phyloP scores from a whole-genome alignment of 2,888 invertebrate genomes.

The Mythimna vitellina region DNA sequence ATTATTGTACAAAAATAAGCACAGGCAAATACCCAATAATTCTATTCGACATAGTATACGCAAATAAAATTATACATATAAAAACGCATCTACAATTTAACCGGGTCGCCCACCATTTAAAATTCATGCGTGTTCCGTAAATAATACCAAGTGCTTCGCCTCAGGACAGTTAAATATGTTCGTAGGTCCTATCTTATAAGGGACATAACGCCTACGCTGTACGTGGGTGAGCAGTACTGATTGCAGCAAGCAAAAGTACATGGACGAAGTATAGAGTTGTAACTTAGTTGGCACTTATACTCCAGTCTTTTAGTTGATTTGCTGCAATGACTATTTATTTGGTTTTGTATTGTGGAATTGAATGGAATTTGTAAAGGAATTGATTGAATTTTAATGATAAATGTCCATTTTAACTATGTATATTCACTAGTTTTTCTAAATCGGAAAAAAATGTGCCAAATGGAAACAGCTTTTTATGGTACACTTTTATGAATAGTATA shows the following conservation, averaged over 20 bases:
- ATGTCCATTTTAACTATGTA: too few species aligned
- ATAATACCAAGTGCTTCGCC: slow-evolving; percentile 46
- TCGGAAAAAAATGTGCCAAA: too few species aligned
- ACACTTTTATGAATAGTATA: too few species aligned
- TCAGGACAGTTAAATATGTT: slow-evolving; percentile 52
- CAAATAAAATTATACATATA: slow-evolving; percentile 5
- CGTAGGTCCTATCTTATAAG: slow-evolving; percentile 41
- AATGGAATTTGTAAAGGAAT: background rate
- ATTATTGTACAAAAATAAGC: too few species aligned
- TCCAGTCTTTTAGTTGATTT: slow-evolving; percentile 11
- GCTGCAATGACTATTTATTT: background rate
- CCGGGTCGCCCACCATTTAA: slow-evolving; percentile 20
- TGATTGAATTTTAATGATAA: too few species aligned
- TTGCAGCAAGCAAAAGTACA: slow-evolving; percentile 45
- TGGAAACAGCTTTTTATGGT: too few species aligned
- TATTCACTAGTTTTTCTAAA: too few species aligned
- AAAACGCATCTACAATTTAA: slow-evolving; percentile 1
- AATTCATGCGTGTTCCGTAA: slow-evolving; percentile 35
- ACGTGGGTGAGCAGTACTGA: slow-evolving; percentile 59
- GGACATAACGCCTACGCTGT: slow-evolving; percentile 49
- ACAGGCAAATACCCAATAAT: too few species aligned
- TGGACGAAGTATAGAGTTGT: slow-evolving; percentile 19
- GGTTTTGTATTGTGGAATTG: background rate
- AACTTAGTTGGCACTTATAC: slow-evolving; percentile 26
- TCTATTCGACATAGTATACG: background rate